phyloP scores from a whole-genome alignment of 2,113 vertebrate genomes.

The Haplochromis vanheusdeni region DNA sequence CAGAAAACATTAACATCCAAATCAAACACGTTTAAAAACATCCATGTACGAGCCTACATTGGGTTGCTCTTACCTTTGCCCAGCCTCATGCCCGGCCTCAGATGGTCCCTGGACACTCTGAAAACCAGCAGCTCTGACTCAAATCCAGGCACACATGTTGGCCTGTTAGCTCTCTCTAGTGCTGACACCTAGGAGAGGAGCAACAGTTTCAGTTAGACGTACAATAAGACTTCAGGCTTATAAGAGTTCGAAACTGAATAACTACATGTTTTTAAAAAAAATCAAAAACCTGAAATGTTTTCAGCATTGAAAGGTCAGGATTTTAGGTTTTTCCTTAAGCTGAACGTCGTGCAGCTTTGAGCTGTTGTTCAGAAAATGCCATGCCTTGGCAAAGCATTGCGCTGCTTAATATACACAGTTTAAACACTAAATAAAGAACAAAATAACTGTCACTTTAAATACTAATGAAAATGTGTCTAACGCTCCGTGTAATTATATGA shows the following conservation, averaged over 20 bases:
- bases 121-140: constrained; percentile 29
- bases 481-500: background rate
- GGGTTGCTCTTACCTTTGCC: constrained; percentile 53
- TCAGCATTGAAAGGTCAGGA: background rate
- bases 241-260: background rate
- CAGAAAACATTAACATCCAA: background rate
- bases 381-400: background rate
- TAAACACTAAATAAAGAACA: background rate
- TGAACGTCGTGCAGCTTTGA: background rate
- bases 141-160: constrained; percentile 61
- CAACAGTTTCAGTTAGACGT: background rate
- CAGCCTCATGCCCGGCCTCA: constrained; percentile 1
- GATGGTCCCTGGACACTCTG: constrained; percentile 23
- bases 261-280: fast-evolving
- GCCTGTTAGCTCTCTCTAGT: background rate
- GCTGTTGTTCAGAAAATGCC: background rate
- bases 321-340: background rate
- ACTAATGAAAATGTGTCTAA: background rate
- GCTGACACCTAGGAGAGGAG: constrained; percentile 2
- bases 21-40: background rate
- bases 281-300: fast-evolving
- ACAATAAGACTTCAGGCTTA: fast-evolving
- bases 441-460: background rate
- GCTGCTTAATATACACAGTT: background rate
- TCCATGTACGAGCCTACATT: fast-evolving